phyloP scores from a whole-genome alignment of 2,113 vertebrate species.

The Myxocyprinus asiaticus region DNA sequence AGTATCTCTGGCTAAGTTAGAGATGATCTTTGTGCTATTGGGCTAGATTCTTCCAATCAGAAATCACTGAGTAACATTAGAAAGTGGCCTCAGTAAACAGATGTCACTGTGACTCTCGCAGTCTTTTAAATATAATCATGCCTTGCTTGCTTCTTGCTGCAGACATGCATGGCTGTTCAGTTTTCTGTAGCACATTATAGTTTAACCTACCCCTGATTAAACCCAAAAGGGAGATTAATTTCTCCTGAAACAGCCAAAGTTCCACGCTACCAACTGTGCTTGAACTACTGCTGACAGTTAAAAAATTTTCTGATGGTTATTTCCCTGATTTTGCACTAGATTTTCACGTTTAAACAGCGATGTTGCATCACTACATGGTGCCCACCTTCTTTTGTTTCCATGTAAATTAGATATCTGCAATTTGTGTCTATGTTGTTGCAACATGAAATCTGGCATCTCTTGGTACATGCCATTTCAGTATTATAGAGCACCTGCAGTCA shows the following conservation, averaged over 20 bases:
- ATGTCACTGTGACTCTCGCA: not conserved
- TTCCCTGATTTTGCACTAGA: no score
- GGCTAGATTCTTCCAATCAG: not conserved
- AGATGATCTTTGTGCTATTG: not conserved
- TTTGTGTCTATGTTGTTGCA: not conserved
- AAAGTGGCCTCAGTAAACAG: not conserved
- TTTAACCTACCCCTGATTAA: constrained; percentile 23
- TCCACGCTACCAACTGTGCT: not conserved
- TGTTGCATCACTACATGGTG: not conserved
- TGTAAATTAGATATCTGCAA: not conserved
- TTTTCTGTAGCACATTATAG: not conserved
- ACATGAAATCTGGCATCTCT: constrained; percentile 10
- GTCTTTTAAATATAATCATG: constrained; percentile 19
- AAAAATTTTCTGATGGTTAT: no score
- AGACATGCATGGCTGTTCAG: constrained; percentile 25
- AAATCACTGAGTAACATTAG: not conserved
- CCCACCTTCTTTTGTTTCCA: not conserved
- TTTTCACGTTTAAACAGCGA: no score
- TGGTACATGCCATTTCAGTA: not conserved
- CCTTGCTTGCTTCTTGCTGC: not conserved
- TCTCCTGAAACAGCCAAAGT: constrained; percentile 12
- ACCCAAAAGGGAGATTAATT: constrained; percentile 20
- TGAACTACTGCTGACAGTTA: not conserved
- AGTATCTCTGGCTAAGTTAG: no score
- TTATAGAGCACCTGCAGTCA: constrained; percentile 42